Conservation (phyloP, 2,113 vertebrate genomes). For the human region GRCh38 chr18:78367001-78367500, state of each 20-base stretch:
- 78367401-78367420: accelerated
- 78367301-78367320: neutral
- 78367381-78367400: neutral
- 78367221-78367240: neutral
- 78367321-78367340: neutral
- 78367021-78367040: neutral
- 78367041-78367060: neutral
- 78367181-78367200: neutral
- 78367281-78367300: neutral
- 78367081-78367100: neutral
- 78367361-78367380: accelerated
- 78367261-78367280: neutral
- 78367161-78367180: neutral
- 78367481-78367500: neutral
- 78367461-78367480: neutral
- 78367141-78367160: neutral
- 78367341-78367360: neutral
- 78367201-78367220: neutral
- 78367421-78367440: accelerated
- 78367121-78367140: neutral
- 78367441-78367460: neutral
- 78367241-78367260: neutral
- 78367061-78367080: neutral
- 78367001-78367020: neutral
- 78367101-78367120: neutral